A percentile compares a stretch with the other conserved stretches of the same genome.
phyloP scores from a whole-genome alignment of 2,888 invertebrate species.

The Pseudococcus viburni region DNA sequence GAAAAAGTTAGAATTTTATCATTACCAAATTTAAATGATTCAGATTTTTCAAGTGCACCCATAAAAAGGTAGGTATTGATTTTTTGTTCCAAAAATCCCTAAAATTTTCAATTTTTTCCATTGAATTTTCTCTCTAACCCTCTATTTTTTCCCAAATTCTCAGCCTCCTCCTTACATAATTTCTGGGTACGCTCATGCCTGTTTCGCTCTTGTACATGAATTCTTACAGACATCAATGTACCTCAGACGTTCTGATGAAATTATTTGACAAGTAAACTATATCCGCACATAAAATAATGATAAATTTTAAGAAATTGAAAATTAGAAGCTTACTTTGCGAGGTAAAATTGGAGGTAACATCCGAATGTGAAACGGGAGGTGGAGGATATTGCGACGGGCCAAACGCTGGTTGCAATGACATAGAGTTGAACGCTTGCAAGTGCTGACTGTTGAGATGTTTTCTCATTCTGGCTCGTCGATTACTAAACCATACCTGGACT shows the following conservation, averaged over 20 bases:
- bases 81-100: too few relatives aligned
- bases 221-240: background rate
- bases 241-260: background rate
- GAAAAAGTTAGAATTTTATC: too few relatives aligned
- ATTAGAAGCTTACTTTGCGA: slow-evolving; percentile 69
- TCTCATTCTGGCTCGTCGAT: slow-evolving; percentile 91
- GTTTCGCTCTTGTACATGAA: background rate
- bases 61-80: too few relatives aligned
- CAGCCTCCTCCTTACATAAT: too few relatives aligned
- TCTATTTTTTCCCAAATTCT: too few relatives aligned
- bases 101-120: too few relatives aligned
- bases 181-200: too few relatives aligned
- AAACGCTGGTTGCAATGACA: slow-evolving; percentile 74
- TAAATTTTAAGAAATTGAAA: background rate
- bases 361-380: slow-evolving; percentile 67
- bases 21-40: too few relatives aligned
- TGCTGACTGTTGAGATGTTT: slow-evolving; percentile 93
- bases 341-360: slow-evolving; percentile 69
- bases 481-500: slow-evolving; percentile 93
- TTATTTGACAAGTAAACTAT: background rate
- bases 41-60: too few relatives aligned
- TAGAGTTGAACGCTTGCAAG: slow-evolving; percentile 84
- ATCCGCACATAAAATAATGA: background rate
- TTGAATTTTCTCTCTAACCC: too few relatives aligned
- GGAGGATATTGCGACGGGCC: slow-evolving; percentile 68